A percentile compares a stretch with the other conserved stretches of the same genome.
Evolutionary conservation across 2,888 invertebrate genomes (phyloP).

Genomic region (Euspilapteryx auroguttella): DNA sequence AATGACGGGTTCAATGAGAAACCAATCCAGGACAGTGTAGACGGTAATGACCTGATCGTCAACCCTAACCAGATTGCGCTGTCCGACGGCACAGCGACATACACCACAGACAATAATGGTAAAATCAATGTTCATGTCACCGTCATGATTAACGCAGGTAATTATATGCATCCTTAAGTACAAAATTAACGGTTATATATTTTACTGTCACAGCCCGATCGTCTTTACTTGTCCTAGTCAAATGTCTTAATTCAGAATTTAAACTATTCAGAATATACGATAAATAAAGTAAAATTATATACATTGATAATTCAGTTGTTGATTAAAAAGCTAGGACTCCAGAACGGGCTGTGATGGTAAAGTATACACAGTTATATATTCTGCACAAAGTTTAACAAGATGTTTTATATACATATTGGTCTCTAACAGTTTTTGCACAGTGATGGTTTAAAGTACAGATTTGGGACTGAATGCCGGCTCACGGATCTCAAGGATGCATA

Average conservation of each 20-base stretch:
- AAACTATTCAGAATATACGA: too few species aligned
- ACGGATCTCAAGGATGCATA: constrained; percentile 53
- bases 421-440: constrained; percentile 50
- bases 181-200: too few species aligned
- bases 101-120: constrained; percentile 78
- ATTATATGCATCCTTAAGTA: constrained; percentile 60
- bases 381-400: constrained; percentile 1
- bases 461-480: constrained; percentile 32
- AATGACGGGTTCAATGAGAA: constrained; percentile 67
- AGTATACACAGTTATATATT: too few species aligned
- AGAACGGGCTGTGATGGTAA: too few species aligned
- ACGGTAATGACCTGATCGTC: constrained; percentile 57
- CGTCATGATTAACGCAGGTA: constrained; percentile 78
- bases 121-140: constrained; percentile 89
- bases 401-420: too few species aligned
- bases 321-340: too few species aligned
- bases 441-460: constrained; percentile 30
- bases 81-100: constrained; percentile 53
- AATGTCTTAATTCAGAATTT: too few species aligned
- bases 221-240: too few species aligned
- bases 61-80: constrained; percentile 49
- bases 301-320: too few species aligned
- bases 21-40: constrained; percentile 65
- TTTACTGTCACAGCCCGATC: too few species aligned
- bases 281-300: too few species aligned